Evolutionary conservation across 2,888 invertebrate species (phyloP).

Genomic region (Stenotaenia linearis): DNA sequence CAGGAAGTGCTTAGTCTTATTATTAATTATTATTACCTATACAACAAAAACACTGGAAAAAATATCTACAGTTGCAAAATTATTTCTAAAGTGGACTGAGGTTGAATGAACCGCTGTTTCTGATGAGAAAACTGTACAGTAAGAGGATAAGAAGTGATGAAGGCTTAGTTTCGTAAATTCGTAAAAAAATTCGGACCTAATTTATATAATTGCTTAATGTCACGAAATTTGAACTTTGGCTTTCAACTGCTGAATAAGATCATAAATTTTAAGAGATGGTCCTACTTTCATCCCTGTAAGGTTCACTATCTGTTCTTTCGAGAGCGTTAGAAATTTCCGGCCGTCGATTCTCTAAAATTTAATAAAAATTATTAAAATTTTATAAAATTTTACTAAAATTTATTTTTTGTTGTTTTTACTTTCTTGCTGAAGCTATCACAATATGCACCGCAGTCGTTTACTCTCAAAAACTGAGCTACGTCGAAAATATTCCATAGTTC

Average conservation of each 20-base stretch:
- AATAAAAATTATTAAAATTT: constrained; percentile 38
- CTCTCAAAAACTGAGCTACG: constrained; percentile 80
- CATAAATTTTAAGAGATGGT: constrained; percentile 85
- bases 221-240: constrained; percentile 57
- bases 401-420: constrained; percentile 42
- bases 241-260: constrained; percentile 85
- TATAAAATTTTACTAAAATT: not conserved
- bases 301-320: constrained; percentile 84
- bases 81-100: not conserved
- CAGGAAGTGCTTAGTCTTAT: too few relatives aligned
- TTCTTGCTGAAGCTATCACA: constrained; percentile 57
- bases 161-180: not conserved
- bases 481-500: constrained; percentile 75
- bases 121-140: not conserved
- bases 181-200: not conserved
- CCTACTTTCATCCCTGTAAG: constrained; percentile 90
- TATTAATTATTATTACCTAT: too few relatives aligned
- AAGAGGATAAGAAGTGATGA: not conserved
- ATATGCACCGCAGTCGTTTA: constrained; percentile 69
- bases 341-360: constrained; percentile 65
- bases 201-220: not conserved
- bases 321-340: constrained; percentile 67
- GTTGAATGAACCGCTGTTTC: not conserved
- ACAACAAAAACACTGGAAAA: not conserved
- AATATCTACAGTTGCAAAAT: not conserved